A percentile compares a stretch with the other conserved stretches of the same genome.
These are phyloP conservation scores for Copidosoma aretas DNA, from an alignment of 2,888 invertebrate species.

Conservation along the genomic window DNA sequence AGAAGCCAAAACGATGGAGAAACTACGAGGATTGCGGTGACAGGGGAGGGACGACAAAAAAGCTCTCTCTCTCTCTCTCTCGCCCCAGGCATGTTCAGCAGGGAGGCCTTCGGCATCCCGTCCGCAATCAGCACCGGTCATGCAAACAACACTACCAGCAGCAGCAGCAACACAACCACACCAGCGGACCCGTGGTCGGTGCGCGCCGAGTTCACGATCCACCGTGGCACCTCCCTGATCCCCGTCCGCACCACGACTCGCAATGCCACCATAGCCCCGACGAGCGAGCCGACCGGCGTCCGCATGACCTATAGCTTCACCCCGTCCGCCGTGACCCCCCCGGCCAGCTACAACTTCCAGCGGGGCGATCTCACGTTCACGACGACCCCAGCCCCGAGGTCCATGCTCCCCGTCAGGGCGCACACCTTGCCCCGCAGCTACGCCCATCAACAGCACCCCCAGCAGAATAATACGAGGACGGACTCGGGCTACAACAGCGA, in stretches of 20 bases:
- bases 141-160: conserved; percentile 39
- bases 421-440: conserved; percentile 53
- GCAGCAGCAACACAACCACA: neutral
- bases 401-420: conserved; percentile 46
- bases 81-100: conserved; percentile 44
- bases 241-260: conserved; percentile 6
- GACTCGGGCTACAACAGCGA: conserved; percentile 69
- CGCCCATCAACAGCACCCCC: conserved; percentile 14
- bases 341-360: conserved; percentile 61
- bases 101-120: conserved; percentile 24
- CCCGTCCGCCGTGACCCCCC: neutral
- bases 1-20: no score
- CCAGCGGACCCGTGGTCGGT: conserved; percentile 35
- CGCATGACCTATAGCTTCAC: conserved; percentile 39
- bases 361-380: conserved; percentile 66
- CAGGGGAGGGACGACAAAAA: no score
- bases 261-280: conserved; percentile 23
- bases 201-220: conserved; percentile 36
- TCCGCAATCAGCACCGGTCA: conserved; percentile 11
- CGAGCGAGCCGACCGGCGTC: conserved; percentile 30
- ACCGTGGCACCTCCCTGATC: conserved; percentile 7
- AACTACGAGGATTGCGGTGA: no score
- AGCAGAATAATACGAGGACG: no score
- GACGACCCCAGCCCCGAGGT: conserved; percentile 56
- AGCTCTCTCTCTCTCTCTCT: neutral